Evolutionary conservation across 2,888 invertebrate species (phyloP).

Genomic region (Globia sparganii): DNA sequence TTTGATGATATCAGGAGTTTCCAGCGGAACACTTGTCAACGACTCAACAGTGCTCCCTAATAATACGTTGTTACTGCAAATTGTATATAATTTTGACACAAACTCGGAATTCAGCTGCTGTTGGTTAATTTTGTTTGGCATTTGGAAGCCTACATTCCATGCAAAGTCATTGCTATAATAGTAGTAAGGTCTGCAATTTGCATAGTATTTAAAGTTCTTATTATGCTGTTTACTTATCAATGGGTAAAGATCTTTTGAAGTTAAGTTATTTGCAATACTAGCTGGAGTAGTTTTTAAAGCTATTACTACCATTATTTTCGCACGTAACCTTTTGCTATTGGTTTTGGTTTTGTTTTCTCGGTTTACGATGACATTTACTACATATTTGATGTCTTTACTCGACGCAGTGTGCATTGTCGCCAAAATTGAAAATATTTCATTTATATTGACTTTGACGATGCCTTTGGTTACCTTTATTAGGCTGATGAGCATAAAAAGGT

Average conservation of each 20-base stretch:
- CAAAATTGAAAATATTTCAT: conserved; percentile 19
- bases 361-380: conserved; percentile 15
- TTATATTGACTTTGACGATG: conserved; percentile 29
- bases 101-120: conserved; percentile 41
- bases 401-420: neutral
- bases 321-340: neutral
- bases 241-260: conserved; percentile 5
- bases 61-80: conserved; percentile 62
- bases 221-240: neutral
- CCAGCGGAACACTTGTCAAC: conserved; percentile 71
- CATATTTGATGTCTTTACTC: neutral
- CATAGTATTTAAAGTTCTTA: conserved; percentile 19
- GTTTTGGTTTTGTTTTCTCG: neutral
- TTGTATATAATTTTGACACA: conserved; percentile 59
- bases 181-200: conserved; percentile 25
- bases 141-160: conserved; percentile 50
- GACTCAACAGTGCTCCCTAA: conserved; percentile 64
- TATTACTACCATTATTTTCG: conserved; percentile 18
- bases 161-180: conserved; percentile 25
- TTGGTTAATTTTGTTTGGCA: conserved; percentile 49
- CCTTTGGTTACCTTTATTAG: conserved; percentile 34
- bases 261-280: conserved; percentile 40
- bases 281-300: neutral
- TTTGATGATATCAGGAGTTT: conserved; percentile 71
- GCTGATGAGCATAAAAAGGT: conserved; percentile 53